Base-by-base conservation (phyloP, 2,888 invertebrate genomes). In the Epistrophe grossulariae region DNA sequence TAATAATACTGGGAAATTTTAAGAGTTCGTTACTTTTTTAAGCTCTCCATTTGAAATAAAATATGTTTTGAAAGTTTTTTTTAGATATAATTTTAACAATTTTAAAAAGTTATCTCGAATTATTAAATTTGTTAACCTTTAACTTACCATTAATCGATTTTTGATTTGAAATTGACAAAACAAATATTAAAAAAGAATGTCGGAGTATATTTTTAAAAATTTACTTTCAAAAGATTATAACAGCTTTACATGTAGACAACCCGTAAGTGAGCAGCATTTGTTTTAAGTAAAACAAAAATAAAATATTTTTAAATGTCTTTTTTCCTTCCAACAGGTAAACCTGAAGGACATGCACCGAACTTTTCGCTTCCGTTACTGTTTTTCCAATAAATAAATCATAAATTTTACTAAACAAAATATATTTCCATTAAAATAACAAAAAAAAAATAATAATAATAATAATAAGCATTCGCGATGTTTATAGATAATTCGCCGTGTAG, bases 331-430 rank as follows among this genome's bases (percentile, higher is more conserved):
- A 52, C 73, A 85, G 82, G 82, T 85, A 70, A 84, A 82, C 48
- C 10, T n/a, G 19, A 55, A 55, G 43, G 62, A 81, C 38, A 40
- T 64, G 24, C 57, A 84, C 35, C 45, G 52, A 50, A 68, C 52
- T 77, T 60, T 78, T 45, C 48, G 52, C 68, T 81, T 84, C 81
- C 72, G 66, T 73, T 77, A 77, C 57, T 68, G 60, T 77, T 68
- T 72, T 72, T 83, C 78, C 78, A 78, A 64, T 40, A 62, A 59
- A 17, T 57, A 40, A 84, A 72, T 55, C 60, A 80, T 71, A 59
- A 68, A 60, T 52, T 43, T 74, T 55, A 79, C 19, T 66, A 43
- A 60, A 40, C 10, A 40, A 57, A 73, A 68, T 66, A 84, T 50
- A 84, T 62, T 62, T 77, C 68, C 62, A 78, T 62, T 40, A 68